A percentile compares a stretch with the other conserved stretches of the same genome.
Evolutionary conservation across 2,888 invertebrate species (phyloP).

Genomic region (Microdon myrmicae): DNA sequence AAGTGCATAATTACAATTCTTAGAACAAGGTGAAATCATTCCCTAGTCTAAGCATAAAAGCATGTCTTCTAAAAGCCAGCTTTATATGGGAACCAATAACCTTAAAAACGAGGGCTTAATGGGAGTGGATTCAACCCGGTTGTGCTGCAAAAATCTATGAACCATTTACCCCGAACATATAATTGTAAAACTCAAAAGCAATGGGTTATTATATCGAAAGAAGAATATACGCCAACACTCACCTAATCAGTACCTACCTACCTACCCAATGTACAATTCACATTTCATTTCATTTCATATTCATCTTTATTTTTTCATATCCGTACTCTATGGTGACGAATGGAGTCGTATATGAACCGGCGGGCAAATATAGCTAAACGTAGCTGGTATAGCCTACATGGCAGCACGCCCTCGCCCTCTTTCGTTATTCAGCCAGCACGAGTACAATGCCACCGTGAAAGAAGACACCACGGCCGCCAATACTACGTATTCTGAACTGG

Average conservation of each 20-base stretch:
- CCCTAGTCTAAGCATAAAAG: not conserved
- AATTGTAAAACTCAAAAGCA: conserved; percentile 46
- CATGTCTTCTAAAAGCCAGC: not conserved
- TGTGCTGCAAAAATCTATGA: conserved; percentile 30
- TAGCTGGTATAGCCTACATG: conserved; percentile 15
- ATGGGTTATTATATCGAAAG: conserved; percentile 11
- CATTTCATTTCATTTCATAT: conserved; percentile 28
- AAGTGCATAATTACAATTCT: too few species aligned
- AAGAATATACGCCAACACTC: conserved; percentile 14
- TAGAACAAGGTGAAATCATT: not conserved
- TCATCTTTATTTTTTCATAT: not conserved
- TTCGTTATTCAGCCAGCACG: conserved; percentile 9
- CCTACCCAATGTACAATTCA: conserved; percentile 15
- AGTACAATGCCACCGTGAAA: conserved; percentile 15
- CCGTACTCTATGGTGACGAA: not conserved
- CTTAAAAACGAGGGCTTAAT: too few species aligned
- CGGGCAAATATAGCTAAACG: conserved; percentile 9
- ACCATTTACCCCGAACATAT: conserved; percentile 43
- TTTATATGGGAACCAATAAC: too few species aligned
- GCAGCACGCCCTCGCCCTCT: conserved; percentile 20
- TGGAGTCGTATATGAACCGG: not conserved
- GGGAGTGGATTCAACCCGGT: too few species aligned
- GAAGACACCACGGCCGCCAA: conserved; percentile 18
- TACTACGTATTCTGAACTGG: too few species aligned
- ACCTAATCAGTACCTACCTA: conserved; percentile 32